Evolutionary conservation across 1,140 invertebrate genomes (phyloP), one percentile per base, ranked within the genome.

Genomic region (Brachystomella parvula): DNA sequence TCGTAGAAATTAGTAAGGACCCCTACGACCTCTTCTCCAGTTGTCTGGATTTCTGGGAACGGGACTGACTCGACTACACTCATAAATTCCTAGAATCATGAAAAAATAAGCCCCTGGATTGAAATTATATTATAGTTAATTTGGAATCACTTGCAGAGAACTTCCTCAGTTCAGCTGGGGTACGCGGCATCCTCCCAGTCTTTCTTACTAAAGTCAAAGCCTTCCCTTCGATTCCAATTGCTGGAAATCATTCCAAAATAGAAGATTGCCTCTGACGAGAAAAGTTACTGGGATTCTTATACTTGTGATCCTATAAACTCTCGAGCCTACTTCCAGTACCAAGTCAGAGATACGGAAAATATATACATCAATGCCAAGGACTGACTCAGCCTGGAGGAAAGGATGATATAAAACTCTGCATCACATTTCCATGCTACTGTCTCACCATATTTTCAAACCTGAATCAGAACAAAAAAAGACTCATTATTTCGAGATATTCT

Each of bases 1-100:
- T 73, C 67, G 32, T 73, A 67, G 68, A 68, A 73, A 58, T 73
- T 73, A 2, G 71, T 68, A 1, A 68, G 24, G n/a, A n/a, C n/a
- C n/a, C n/a, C n/a, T n/a, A n/a, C n/a, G n/a, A n/a, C n/a, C n/a
- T n/a, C n/a, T n/a, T n/a, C n/a, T n/a, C n/a, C n/a, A n/a, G n/a
- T n/a, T n/a, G n/a, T n/a, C n/a, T n/a, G n/a, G n/a, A n/a, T n/a
- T n/a, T n/a, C n/a, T n/a, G n/a, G n/a, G n/a, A 21, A 28, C 3
- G 35, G 56, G 39, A 9, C 9, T 2, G 19, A 29, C 30, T 65
- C 53, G n/a, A n/a, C 56, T 30, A 47, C 49, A 32, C 33, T 65
- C 64, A 24, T 66, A 66, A 49, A 66, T 66, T 24, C 64, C 64
- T 66, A 21, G 24, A 32, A 44, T 6, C 12, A 39, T 21, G 2